Evolutionary conservation across 2,113 vertebrate genomes (phyloP).

Genomic region (Platichthys flesus): DNA sequence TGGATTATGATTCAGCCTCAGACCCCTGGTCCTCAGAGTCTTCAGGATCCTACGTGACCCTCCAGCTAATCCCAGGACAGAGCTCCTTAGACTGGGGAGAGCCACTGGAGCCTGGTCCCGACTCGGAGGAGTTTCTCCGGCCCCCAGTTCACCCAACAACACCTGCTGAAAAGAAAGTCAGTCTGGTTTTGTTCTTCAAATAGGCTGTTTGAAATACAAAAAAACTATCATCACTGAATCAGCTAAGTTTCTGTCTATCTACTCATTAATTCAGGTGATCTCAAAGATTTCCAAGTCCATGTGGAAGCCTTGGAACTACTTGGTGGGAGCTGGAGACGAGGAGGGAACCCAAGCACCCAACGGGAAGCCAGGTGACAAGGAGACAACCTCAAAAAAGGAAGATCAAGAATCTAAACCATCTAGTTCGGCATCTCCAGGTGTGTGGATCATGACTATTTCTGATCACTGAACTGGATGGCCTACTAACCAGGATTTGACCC

Average conservation of each 20-base stretch:
- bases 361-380: constrained; percentile 13
- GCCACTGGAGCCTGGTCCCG: constrained; percentile 54
- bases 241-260: not conserved
- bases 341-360: constrained; percentile 34
- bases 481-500: not conserved
- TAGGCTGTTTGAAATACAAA: not conserved
- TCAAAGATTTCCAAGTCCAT: constrained; percentile 77
- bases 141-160: constrained; percentile 63
- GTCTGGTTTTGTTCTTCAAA: not conserved
- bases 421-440: constrained; percentile 49
- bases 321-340: constrained; percentile 60
- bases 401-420: constrained; percentile 12
- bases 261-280: constrained; percentile 56
- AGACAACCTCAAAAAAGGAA: constrained; percentile 1
- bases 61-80: constrained; percentile 67
- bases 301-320: constrained; percentile 81
- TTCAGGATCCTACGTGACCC: constrained; percentile 66
- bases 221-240: not conserved
- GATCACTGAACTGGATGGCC: not conserved
- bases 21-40: constrained; percentile 73
- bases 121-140: constrained; percentile 64
- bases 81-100: constrained; percentile 75
- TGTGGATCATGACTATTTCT: not conserved
- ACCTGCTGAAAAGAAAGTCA: constrained; percentile 73
- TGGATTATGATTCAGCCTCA: constrained; percentile 20